Conservation (phyloP, 1,140 invertebrate species). For the Spodoptera litura region DNA sequence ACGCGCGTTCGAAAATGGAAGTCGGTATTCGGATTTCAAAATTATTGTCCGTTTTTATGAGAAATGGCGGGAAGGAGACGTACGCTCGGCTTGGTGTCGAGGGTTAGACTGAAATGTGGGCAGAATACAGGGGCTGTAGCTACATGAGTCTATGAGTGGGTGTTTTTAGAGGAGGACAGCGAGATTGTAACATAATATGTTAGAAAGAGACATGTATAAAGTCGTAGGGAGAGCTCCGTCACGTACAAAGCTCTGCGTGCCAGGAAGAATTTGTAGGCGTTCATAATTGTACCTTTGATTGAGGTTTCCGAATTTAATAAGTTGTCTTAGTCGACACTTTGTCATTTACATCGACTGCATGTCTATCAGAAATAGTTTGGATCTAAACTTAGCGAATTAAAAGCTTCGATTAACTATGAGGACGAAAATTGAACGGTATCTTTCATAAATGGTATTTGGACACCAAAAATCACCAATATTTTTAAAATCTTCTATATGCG, state of each 20-base stretch:
- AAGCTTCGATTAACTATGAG: too few species aligned
- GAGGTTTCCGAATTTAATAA: constrained; percentile 71
- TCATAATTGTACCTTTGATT: constrained; percentile 73
- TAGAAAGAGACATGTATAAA: constrained; percentile 45
- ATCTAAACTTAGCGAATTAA: too few species aligned
- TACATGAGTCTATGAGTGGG: constrained; percentile 60
- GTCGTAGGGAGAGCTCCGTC: constrained; percentile 55
- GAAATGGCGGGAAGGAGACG: constrained; percentile 39
- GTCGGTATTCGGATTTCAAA: constrained; percentile 43
- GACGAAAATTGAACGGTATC: too few species aligned
- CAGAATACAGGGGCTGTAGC: constrained; percentile 66
- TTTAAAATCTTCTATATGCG: too few species aligned
- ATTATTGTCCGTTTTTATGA: constrained; percentile 43
- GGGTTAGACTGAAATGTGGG: constrained; percentile 68
- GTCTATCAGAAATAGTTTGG: not conserved
- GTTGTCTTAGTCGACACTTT: constrained; percentile 50
- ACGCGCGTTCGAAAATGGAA: constrained; percentile 45
- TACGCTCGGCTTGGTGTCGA: constrained; percentile 50
- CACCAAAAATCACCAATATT: too few species aligned
- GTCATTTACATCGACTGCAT: constrained; percentile 18
- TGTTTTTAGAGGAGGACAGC: constrained; percentile 57
- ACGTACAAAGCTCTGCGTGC: constrained; percentile 58
- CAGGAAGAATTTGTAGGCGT: constrained; percentile 74
- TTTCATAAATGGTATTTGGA: too few species aligned
- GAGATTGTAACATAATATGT: constrained; percentile 21